Evolutionary conservation across 2,888 invertebrate genomes (phyloP).

Genomic region (Ecliptopera silaceata): DNA sequence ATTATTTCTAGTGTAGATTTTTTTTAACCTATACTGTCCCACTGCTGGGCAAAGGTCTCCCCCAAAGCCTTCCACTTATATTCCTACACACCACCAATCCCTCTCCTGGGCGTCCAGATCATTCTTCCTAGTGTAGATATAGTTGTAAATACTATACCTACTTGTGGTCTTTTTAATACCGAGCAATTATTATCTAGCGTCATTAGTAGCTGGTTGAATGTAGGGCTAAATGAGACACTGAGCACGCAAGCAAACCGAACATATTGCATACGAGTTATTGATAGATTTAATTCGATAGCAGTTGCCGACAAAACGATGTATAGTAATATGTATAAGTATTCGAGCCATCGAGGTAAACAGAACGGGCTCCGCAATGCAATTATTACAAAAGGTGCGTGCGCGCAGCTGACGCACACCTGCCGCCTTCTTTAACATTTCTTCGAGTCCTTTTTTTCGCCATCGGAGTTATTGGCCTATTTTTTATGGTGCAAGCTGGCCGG

Average conservation of each 20-base stretch:
- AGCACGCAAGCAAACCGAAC: constrained; percentile 8
- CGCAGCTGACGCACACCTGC: constrained; percentile 80
- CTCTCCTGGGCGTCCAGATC: too few species aligned
- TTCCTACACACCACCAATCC: too few species aligned
- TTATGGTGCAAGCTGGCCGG: constrained; percentile 77
- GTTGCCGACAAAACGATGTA: constrained; percentile 50
- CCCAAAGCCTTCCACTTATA: too few species aligned
- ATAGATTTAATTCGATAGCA: constrained; percentile 38
- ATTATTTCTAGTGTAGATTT: too few species aligned
- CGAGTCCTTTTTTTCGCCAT: constrained; percentile 75
- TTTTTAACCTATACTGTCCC: too few species aligned
- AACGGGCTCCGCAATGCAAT: constrained; percentile 67
- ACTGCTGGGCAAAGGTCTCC: too few species aligned
- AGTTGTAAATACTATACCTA: too few species aligned
- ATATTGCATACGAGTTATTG: constrained; percentile 31
- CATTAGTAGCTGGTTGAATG: neutral
- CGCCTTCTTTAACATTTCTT: constrained; percentile 79
- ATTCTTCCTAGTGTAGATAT: too few species aligned
- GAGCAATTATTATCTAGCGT: too few species aligned
- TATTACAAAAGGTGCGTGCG: constrained; percentile 77
- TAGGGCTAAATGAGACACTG: constrained; percentile 6
- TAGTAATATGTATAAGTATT: constrained; percentile 46
- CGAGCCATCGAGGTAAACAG: constrained; percentile 58
- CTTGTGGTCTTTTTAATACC: too few species aligned
- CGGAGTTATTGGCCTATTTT: constrained; percentile 82